These are phyloP conservation scores for Paramuricea clavata DNA, from an alignment of 92 coral and sea anemone genomes.

Conservation along the genomic window DNA sequence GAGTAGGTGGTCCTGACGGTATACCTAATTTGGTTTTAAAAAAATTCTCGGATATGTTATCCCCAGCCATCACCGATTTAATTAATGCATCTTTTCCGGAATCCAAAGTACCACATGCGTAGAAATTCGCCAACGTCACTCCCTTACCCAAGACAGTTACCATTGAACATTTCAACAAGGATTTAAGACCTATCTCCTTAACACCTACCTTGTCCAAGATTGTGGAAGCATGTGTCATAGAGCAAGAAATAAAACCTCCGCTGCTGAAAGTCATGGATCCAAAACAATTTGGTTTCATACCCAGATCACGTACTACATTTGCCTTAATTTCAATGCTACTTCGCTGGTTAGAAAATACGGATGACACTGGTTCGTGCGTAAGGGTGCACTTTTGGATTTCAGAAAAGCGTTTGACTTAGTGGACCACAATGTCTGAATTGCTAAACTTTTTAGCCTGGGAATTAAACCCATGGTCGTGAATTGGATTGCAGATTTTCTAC, in stretches of 20 bases:
- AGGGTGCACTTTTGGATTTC: constrained; percentile 44
- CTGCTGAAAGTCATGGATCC: constrained; percentile 40
- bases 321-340: constrained; percentile 62
- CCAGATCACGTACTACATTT: constrained; percentile 55
- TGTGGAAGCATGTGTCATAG: constrained; percentile 17
- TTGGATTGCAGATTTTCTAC: neutral
- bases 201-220: constrained; percentile 63
- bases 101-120: constrained; percentile 51
- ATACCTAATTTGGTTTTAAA: constrained; percentile 60
- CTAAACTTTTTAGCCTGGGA: no score
- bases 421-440: constrained; percentile 53
- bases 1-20: constrained; percentile 71
- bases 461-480: neutral
- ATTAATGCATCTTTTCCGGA: constrained; percentile 67
- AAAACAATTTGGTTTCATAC: constrained; percentile 65
- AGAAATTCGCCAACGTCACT: constrained; percentile 65
- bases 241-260: constrained; percentile 21
- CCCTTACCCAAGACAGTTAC: constrained; percentile 62
- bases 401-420: no score
- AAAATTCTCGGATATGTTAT: constrained; percentile 18
- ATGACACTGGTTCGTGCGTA: constrained; percentile 47
- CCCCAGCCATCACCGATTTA: no score
- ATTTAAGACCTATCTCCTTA: constrained; percentile 61
- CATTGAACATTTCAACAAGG: constrained; percentile 52
- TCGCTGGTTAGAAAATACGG: constrained; percentile 28